These are phyloP conservation scores for Rhinatrema bivittatum DNA, from an alignment of 2,797 vertebrate species.

Conservation along the genomic window DNA sequence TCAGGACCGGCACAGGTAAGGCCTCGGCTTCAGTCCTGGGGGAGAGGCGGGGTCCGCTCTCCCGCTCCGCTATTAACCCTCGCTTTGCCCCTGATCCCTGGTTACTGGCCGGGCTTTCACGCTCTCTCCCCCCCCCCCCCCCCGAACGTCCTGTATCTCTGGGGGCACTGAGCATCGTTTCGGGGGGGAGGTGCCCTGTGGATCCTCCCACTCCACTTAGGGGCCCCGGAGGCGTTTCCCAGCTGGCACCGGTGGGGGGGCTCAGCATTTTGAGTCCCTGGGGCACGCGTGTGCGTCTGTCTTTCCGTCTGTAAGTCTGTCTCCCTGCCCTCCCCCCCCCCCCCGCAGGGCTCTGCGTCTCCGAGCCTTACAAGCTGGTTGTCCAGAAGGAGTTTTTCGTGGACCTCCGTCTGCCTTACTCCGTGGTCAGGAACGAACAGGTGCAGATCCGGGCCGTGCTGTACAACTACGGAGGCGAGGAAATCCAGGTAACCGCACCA, in stretches of 20 bases:
- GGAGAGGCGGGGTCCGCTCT: constrained; percentile 10
- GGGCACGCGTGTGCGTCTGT: too few species aligned
- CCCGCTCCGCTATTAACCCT: too few species aligned
- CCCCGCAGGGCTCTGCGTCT: constrained; percentile 55
- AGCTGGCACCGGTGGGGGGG: too few species aligned
- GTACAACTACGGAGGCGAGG: constrained; percentile 46
- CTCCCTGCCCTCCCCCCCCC: neutral
- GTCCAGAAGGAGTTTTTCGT: constrained; percentile 59
- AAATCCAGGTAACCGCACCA: neutral
- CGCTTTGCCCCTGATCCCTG: neutral
- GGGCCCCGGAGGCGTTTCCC: too few species aligned
- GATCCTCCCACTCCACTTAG: too few species aligned
- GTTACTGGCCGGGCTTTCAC: too few species aligned
- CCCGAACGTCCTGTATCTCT: too few species aligned
- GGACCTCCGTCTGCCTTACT: constrained; percentile 61
- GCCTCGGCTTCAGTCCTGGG: neutral
- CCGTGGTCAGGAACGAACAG: constrained; percentile 60
- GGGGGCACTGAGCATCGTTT: too few species aligned
- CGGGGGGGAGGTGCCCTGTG: too few species aligned
- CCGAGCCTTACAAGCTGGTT: constrained; percentile 48
- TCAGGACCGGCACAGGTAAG: constrained; percentile 57
- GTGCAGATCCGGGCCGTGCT: constrained; percentile 64
- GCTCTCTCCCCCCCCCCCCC: too few species aligned
- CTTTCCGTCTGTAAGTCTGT: too few species aligned
- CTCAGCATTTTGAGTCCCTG: too few species aligned